Evolutionary conservation across 2,888 invertebrate genomes (phyloP), one percentile per base, ranked within the genome.

Genomic region (Lottia gigantea): DNA sequence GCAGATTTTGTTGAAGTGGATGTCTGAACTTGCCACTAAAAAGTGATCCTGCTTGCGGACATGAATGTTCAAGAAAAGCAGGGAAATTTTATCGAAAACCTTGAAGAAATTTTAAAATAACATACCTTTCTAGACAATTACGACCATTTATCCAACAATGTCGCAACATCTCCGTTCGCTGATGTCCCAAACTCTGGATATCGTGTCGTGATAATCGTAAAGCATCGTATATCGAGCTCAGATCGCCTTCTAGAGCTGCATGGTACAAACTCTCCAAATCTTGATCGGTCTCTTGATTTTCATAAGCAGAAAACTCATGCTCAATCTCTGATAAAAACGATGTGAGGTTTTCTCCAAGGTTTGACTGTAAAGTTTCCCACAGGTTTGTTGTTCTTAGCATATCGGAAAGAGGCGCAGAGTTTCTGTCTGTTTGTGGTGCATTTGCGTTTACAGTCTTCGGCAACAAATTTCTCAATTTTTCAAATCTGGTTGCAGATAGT

Each of bases 391-490:
- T 55, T 55, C 23, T 55, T 19, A 55, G 15, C 55, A 55, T 55
- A 14, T 55, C 55, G 19, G 55, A 55, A 8, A 55, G 19, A 3
- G 55, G 23, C 7, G 55, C 12, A 19, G 55, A 11, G 14, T 23
- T 55, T 55, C 19, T 55, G 19, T 55, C 19, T 7, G 19, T 8
- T 19, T 23, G 55, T 19, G 11, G 19, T 8, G 2, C 14, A 55
- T 23, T 23, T 12, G 19, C 55, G 19, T 19, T 23, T 19, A 12
- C 55, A 55, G 19, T 55, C 23, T 23, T 23, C 19, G 55, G 55
- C 23, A 23, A 23, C 55, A 55, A 23, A 55, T 55, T 55, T 55
- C 55, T 55, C 55, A 55, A 19, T 55, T 55, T 55, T 55, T 55
- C 55, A 55, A 55, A 55, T 55, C 55, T 55, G 8, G 55, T 55